Evolutionary conservation across 2,797 vertebrate genomes (phyloP).

Genomic region (Loriculus beryllinus): DNA sequence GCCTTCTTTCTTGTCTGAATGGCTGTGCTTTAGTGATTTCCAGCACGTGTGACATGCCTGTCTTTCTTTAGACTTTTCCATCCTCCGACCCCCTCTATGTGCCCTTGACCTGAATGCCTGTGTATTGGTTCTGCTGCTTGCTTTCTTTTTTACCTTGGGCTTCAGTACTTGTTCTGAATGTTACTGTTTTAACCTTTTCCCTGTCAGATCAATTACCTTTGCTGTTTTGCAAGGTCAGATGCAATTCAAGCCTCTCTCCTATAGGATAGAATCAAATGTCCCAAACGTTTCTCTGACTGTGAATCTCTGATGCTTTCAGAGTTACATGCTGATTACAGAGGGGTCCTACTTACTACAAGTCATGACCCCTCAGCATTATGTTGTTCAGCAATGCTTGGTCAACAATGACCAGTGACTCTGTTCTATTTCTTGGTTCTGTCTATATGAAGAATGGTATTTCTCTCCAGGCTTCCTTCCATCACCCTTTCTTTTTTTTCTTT

Average conservation of each 20-base stretch:
- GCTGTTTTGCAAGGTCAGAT: not conserved
- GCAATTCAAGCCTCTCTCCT: not conserved
- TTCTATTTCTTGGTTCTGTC: not conserved
- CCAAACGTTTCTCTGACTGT: not conserved
- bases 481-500: rapidly evolving
- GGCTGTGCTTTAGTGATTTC: not conserved
- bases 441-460: not conserved
- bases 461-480: not conserved
- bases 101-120: not conserved
- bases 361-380: not conserved
- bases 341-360: not conserved
- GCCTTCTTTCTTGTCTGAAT: not conserved
- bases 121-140: not conserved
- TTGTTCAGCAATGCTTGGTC: not conserved
- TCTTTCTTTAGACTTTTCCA: not conserved
- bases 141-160: not conserved
- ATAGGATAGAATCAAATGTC: not conserved
- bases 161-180: not conserved
- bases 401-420: not conserved
- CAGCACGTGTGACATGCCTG: not conserved
- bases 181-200: not conserved
- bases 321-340: not conserved
- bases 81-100: rapidly evolving
- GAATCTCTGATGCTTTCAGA: not conserved
- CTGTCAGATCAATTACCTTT: not conserved